These are phyloP conservation scores for Polymixis flavicincta DNA, from an alignment of 2,888 invertebrate genomes.

Conservation along the genomic window DNA sequence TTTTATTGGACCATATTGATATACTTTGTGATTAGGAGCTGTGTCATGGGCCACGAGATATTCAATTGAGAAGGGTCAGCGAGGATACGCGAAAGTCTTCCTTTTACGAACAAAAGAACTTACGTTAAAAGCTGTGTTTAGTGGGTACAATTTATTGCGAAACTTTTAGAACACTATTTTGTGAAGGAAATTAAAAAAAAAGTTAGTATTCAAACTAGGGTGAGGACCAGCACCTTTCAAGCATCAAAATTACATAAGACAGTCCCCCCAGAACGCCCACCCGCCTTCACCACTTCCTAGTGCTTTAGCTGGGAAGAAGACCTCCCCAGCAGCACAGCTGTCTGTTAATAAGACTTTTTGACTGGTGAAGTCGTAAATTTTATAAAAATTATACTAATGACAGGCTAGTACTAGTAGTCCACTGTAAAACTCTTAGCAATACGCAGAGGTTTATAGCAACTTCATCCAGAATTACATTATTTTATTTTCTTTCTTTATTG, in stretches of 20 bases:
- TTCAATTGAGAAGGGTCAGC: conserved; percentile 78
- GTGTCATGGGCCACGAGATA: conserved; percentile 75
- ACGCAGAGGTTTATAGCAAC: too few relatives aligned
- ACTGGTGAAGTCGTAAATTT: too few relatives aligned
- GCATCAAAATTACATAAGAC: too few relatives aligned
- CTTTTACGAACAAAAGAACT: not conserved
- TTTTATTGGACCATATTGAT: conserved; percentile 88
- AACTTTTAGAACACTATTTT: not conserved
- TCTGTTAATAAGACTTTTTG: too few relatives aligned
- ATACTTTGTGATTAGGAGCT: conserved; percentile 83
- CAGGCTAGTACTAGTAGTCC: too few relatives aligned
- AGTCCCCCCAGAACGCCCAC: too few relatives aligned
- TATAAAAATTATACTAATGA: not conserved
- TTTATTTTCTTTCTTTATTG: too few relatives aligned
- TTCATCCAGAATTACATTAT: too few relatives aligned
- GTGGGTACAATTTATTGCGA: not conserved
- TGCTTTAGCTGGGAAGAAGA: not conserved
- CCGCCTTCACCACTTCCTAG: too few relatives aligned
- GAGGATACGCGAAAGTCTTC: conserved; percentile 47
- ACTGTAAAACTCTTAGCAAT: too few relatives aligned
- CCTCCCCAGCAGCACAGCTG: not conserved
- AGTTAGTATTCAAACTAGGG: not conserved
- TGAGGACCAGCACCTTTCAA: not conserved
- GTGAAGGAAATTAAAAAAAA: not conserved
- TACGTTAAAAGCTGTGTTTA: not conserved